Evolutionary conservation across 2,797 vertebrate species (phyloP), one percentile per base, ranked within the genome.

Genomic region (Acropternis orthonyx): DNA sequence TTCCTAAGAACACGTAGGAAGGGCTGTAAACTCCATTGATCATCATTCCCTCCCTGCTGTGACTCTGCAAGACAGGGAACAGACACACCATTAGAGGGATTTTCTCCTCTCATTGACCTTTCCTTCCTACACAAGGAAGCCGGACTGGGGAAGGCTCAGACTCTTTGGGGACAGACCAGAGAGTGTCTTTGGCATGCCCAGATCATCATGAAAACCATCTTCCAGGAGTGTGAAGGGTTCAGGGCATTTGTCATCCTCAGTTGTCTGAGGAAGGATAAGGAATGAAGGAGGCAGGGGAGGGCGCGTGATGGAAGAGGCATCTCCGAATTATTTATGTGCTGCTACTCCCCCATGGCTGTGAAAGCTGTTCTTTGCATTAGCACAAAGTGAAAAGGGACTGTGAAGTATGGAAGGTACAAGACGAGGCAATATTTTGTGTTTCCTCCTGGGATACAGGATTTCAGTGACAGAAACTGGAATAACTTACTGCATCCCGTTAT

Each of bases 361-460:
- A 91, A 88, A 92, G 89, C 89, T 89, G 87, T n/a, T 92, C 81
- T 58, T 54, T 66, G 81, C 85, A 49, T 54, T 27, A 58, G 82
- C 85, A 84, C 78, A 21, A 58, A 81, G 73, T 32, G 41, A 80
- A 65, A 49, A 93, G 77, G 46, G 71, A 11, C 87, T 65, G 74
- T 71, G 87, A 91, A 75, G 74, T 24, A 63, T 26, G 71, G 81
- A 52, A 54, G 74, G 74, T 61, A 91, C 58, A 63, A 71, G 84
- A 77, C 16, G 46, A 93, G 87, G 81, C 59, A 75, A 22, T 72
- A 85, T 75, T 91, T 89, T 59, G 26, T 49, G 12, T 81, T 92
- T 86, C 74, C 93, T 75, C 84, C 78, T 68, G 87, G 71, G 89
- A 61, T 34, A 14, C 36, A 9, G 44, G 61, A 58, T 78, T 79